phyloP scores from a whole-genome alignment of 2,888 invertebrate species.

The Sympetrum striolatum region DNA sequence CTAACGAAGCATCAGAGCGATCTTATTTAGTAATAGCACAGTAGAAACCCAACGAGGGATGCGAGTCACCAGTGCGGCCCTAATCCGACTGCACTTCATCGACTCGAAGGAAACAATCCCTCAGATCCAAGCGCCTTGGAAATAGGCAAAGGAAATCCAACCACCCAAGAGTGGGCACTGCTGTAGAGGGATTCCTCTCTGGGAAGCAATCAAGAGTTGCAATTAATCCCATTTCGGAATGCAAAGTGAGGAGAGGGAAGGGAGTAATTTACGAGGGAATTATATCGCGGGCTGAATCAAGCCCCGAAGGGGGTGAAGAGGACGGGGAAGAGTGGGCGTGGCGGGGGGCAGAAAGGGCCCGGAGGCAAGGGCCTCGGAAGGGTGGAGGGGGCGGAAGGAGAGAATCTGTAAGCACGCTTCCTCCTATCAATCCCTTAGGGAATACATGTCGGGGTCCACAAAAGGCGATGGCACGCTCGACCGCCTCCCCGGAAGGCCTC shows the following conservation, averaged over 20 bases:
- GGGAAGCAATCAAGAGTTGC: neutral
- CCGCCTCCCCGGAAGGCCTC: constrained; percentile 12
- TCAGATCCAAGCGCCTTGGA: neutral
- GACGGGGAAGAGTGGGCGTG: neutral
- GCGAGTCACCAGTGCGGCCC: neutral
- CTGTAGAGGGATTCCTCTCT: neutral
- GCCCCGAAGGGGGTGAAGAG: neutral
- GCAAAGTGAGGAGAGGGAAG: neutral
- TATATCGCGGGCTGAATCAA: neutral
- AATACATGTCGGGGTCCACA: neutral
- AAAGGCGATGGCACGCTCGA: constrained; percentile 20
- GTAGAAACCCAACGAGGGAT: neutral
- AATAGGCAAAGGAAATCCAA: neutral
- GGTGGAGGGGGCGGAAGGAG: neutral
- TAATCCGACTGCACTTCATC: neutral
- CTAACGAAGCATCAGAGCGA: too few relatives aligned
- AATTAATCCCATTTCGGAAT: neutral
- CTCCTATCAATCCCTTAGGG: constrained; percentile 15
- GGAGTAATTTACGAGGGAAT: neutral
- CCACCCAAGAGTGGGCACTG: neutral
- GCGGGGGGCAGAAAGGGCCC: neutral
- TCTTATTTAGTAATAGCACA: too few relatives aligned
- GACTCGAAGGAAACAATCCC: neutral
- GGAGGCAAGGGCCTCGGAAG: neutral
- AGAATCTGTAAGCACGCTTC: constrained; percentile 30